phyloP scores from a whole-genome alignment of 2,113 vertebrate species.

The Pterocles orientalis region DNA sequence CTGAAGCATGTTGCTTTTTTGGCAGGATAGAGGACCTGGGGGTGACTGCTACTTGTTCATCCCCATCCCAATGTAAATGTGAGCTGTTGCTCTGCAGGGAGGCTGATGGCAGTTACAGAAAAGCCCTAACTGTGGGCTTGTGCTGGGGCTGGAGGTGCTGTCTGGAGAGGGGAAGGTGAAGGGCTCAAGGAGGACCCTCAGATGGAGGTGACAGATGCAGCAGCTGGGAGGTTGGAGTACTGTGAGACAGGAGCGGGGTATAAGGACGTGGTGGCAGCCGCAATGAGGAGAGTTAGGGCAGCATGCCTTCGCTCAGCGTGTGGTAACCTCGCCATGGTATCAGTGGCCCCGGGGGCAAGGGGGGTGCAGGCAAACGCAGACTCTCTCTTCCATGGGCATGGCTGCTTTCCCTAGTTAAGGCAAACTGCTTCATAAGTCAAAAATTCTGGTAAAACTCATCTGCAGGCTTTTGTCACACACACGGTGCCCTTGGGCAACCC shows the following conservation, averaged over 20 bases:
- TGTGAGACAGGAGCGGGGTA: neutral
- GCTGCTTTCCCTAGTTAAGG: neutral
- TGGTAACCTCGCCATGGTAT: neutral
- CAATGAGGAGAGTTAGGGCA: neutral
- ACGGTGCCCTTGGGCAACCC: neutral
- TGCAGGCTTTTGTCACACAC: neutral
- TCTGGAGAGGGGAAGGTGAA: neutral
- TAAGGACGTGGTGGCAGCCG: fast-evolving
- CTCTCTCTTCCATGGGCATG: fast-evolving
- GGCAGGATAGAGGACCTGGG: neutral
- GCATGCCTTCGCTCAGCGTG: fast-evolving
- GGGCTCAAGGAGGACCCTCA: neutral
- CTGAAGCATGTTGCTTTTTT: neutral
- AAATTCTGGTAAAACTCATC: neutral
- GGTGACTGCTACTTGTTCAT: neutral
- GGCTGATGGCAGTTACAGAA: neutral
- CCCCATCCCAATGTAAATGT: neutral
- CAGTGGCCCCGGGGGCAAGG: too few species aligned
- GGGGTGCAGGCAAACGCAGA: neutral
- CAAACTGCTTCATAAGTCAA: fast-evolving
- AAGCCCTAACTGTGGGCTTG: neutral
- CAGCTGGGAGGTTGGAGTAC: neutral
- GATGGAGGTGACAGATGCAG: fast-evolving
- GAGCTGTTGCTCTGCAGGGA: neutral
- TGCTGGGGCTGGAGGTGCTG: neutral